Conservation (phyloP, 2,797 vertebrate genomes). For the Sus cebifrons region DNA sequence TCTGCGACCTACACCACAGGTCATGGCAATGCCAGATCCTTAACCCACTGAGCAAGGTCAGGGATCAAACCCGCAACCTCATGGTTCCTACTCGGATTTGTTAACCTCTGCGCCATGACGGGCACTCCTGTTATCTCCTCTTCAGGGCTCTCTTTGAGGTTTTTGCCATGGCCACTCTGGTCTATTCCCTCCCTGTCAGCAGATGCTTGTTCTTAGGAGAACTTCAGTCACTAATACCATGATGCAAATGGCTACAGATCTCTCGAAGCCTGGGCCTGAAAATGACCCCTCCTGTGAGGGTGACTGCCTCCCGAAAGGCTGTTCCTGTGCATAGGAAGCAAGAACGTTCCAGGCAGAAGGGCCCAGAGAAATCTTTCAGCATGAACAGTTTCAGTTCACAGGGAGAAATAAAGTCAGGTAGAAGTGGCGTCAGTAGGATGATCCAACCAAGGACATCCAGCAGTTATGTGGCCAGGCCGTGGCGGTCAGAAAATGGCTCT, state of each 20-base stretch:
- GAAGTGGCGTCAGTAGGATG: not conserved
- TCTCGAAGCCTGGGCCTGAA: conserved; percentile 7
- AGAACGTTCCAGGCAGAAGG: conserved; percentile 5
- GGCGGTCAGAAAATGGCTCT: not conserved
- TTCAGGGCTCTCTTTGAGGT: not conserved
- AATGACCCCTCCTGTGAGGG: not conserved
- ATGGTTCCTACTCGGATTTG: no score
- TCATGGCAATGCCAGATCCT: no score
- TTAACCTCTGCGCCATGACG: no score
- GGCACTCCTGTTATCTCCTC: not conserved
- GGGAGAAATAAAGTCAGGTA: not conserved
- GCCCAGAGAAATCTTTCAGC: not conserved
- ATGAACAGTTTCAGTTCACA: not conserved
- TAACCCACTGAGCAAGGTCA: no score
- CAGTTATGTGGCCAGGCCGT: not conserved
- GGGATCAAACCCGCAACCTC: no score
- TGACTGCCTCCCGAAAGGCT: not conserved
- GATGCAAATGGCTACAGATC: conserved; percentile 1
- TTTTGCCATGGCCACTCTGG: not conserved
- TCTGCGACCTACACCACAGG: no score
- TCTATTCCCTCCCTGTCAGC: not conserved
- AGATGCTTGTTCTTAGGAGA: conserved; percentile 30
- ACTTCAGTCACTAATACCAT: not conserved
- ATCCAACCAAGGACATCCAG: not conserved
- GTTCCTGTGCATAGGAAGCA: not conserved